Base-by-base conservation (phyloP, 2,797 vertebrate species). In the Enteromius trimaculatus region DNA sequence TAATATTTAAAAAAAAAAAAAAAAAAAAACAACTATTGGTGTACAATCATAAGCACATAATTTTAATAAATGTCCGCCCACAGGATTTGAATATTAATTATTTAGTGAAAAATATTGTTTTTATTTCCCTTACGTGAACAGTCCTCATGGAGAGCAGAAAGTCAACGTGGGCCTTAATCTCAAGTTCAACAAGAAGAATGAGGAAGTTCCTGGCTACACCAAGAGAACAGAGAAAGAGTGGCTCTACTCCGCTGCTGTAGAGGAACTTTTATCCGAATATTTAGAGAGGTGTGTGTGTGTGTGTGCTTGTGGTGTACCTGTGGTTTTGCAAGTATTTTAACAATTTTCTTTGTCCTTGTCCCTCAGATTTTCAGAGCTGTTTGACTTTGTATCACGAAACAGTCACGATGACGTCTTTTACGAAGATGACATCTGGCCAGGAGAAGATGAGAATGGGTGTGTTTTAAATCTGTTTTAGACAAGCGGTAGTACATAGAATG, bases 111-210 rank as follows among this genome's bases (percentile, higher is more conserved):
- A 55, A n/a, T 37, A 1, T 1, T 62, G 1, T 7, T 62, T 62
- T 6, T 29, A 7, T 62, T 62, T 26, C 13, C 13, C 26, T 37
- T 13, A 37, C 37, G 16, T 87, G 90, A 92, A 55, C 88, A 99
- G 98, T 91, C 97, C 97, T 60, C 97, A 97, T 87, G 98, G 98
- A 87, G 98, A 99, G 88, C 98, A 99, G 89, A 97, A 93, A 92
- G 93, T 95, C 29, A 99, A 99, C 58, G 96, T 97, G 70, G 98
- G 98, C 71, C 94, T 99, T 82, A 99, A 99, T 91, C 93, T 99
- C 65, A 99, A 99, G 90, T 99, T 99, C 90, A 99, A 97, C 94
- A 99, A 98, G 93, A 99, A 98, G 92, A 99, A 99, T 70, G 98
- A 99, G 91, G 98, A 99, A 90, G 97, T 99, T 77, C 97, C 98